Base-by-base conservation (phyloP, 2,888 invertebrate genomes). In the Drosophila neonasuta region DNA sequence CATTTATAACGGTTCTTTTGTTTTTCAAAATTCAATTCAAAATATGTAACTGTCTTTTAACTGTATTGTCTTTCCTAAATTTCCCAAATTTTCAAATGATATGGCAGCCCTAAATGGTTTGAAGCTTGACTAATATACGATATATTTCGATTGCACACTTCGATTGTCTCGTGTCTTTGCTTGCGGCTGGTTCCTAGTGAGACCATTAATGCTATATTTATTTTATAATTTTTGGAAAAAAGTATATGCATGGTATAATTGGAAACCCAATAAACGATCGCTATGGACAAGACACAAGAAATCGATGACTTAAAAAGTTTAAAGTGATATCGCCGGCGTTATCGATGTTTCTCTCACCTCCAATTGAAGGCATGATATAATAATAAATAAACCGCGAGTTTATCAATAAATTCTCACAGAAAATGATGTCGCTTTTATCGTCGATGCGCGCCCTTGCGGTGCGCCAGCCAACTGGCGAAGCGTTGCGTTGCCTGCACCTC, bases 401-500 rank as follows among this genome's bases (percentile, higher is more conserved):
- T 44, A 52, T 15, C 29, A 29, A 42, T 11, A 10, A 71, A 49
- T 65, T 48, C 29, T 71, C 54, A 73, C 56, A 74, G 59, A 77
- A 77, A 67, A 88, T 89, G 89, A 63, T 88, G 41, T 77, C 88
- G 10, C 65, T 82, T 32, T 41, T 88, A 34, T 71, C 85, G 10
- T 71, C 82, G n/a, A 79, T 88, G 71, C 81, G 86, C 49, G 71
- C 70, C 3, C 62, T 87, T 3, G 62, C 75, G 7, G 36, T 88
- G 30, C 83, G 83, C 6, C 85, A 86, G 17, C 79, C 82, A 57
- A 52, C 78, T 3, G 61, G 66, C 2, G 82, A 91, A 52, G 80
- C 74, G 0, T 32, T 88, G 6, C 85, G 92, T 68, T 89, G 90
- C 76, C 73, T 95, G 77, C 92, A 94, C 89, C 91, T 93, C 74